Percentiles rank a stretch among this genome's conserved stretches.
phyloP scores from a whole-genome alignment of 2,113 vertebrate species.

The Thomomys bottae region DNA sequence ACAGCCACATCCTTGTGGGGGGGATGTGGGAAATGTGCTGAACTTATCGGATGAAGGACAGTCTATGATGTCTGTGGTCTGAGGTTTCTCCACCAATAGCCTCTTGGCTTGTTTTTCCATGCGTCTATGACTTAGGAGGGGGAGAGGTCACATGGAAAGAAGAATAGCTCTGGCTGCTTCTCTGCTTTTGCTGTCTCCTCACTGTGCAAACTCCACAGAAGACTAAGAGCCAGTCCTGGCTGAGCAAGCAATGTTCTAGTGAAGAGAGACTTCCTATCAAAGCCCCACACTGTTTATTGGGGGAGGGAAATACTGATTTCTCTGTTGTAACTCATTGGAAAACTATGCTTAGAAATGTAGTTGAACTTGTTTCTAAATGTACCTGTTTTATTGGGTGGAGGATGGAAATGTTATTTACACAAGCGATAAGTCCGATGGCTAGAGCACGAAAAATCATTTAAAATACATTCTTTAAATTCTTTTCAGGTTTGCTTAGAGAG shows the following conservation, averaged over 20 bases:
- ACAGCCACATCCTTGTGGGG: too few relatives aligned
- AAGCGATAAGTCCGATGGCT: not conserved
- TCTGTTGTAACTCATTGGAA: not conserved
- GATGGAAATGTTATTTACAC: not conserved
- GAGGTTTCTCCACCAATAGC: not conserved
- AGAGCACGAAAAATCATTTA: not conserved
- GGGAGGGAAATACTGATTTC: not conserved
- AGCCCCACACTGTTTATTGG: not conserved
- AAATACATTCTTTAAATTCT: not conserved
- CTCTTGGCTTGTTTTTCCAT: too few relatives aligned
- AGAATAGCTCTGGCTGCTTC: not conserved
- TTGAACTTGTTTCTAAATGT: not conserved
- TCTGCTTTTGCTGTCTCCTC: not conserved
- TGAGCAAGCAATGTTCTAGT: not conserved
- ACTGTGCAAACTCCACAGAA: not conserved
- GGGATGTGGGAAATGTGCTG: rapidly evolving
- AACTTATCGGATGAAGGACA: rapidly evolving
- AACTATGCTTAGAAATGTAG: not conserved
- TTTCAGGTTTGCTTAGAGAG: conserved; percentile 22
- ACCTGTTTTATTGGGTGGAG: not conserved
- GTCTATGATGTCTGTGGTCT: rapidly evolving
- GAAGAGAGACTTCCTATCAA: too few relatives aligned
- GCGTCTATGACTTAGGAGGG: not conserved
- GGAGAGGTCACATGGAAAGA: not conserved
- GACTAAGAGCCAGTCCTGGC: not conserved